These are phyloP conservation scores for Caenorhabditis sp. DNA, from an alignment of 2,888 invertebrate species.

Conservation along the genomic window DNA sequence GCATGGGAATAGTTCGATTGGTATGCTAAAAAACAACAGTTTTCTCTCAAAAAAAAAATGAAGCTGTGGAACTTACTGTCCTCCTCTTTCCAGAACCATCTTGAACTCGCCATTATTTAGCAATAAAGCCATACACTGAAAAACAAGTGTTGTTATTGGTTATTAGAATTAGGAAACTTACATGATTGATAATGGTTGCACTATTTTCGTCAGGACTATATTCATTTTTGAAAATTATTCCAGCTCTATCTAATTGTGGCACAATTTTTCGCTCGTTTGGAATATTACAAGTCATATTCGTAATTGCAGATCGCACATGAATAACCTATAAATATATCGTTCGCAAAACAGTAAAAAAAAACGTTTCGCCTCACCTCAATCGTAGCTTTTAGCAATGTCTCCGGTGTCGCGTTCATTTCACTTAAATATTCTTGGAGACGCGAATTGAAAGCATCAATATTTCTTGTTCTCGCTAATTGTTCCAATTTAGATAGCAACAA, in stretches of 20 bases:
- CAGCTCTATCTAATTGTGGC: not conserved
- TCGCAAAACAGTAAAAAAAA: too few relatives aligned
- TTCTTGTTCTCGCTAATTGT: conserved; percentile 28
- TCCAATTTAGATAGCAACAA: conserved; percentile 47
- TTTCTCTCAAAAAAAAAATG: not conserved
- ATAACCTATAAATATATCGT: conserved; percentile 11
- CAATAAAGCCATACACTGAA: conserved; percentile 24
- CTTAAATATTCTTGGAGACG: conserved; percentile 7
- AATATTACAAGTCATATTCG: conserved; percentile 7
- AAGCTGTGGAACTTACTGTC: conserved; percentile 14
- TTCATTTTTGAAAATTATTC: conserved; percentile 20
- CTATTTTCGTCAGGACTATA: conserved; percentile 15
- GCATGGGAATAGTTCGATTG: conserved; percentile 28
- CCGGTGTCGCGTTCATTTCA: not conserved
- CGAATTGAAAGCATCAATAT: conserved; percentile 4
- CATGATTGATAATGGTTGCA: conserved; percentile 25
- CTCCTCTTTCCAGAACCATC: conserved; percentile 25
- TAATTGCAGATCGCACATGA: conserved; percentile 15
- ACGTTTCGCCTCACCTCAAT: conserved; percentile 7
- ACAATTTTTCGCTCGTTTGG: conserved; percentile 14
- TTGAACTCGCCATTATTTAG: conserved; percentile 21
- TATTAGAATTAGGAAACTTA: too few relatives aligned
- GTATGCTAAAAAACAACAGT: conserved; percentile 9
- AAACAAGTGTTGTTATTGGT: too few relatives aligned
- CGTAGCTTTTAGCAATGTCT: conserved; percentile 3